Conservation (phyloP, 2,797 vertebrate genomes). For the Sebastes kiyomatsui region DNA sequence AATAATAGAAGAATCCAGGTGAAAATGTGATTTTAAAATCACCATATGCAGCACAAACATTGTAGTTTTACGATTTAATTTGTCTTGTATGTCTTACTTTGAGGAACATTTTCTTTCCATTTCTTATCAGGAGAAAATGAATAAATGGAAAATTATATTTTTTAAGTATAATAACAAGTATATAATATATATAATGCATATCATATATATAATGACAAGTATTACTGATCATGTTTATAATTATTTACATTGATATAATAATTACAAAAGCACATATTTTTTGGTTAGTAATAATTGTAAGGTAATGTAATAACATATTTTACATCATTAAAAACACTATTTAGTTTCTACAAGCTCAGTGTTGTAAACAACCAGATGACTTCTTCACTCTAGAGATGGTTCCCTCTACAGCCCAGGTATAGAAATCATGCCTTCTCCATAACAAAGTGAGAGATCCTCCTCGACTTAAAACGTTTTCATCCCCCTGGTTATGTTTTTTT, state of each 20-base stretch:
- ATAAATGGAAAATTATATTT: not conserved
- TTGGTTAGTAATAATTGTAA: not conserved
- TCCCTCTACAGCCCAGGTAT: conserved; percentile 9
- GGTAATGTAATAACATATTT: not conserved
- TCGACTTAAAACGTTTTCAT: not conserved
- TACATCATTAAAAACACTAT: not conserved
- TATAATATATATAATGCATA: too few species aligned
- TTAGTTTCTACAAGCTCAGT: not conserved
- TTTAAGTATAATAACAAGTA: fast-evolving
- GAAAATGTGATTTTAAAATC: not conserved
- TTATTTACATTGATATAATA: not conserved
- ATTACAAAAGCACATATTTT: not conserved
- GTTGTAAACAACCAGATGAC: conserved; percentile 25
- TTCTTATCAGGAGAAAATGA: fast-evolving
- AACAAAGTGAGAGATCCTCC: conserved; percentile 6
- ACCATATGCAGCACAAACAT: not conserved
- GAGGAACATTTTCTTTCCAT: too few species aligned
- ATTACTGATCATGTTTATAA: not conserved
- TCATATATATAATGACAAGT: not conserved
- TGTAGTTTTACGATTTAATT: not conserved
- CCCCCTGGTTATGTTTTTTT: not conserved
- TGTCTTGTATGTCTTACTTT: not conserved
- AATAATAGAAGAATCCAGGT: not conserved
- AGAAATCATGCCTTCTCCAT: conserved; percentile 2
- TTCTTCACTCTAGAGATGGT: conserved; percentile 3